These are phyloP conservation scores for Lepus europaeus DNA, from an alignment of 2,113 vertebrate genomes.

Conservation along the genomic window DNA sequence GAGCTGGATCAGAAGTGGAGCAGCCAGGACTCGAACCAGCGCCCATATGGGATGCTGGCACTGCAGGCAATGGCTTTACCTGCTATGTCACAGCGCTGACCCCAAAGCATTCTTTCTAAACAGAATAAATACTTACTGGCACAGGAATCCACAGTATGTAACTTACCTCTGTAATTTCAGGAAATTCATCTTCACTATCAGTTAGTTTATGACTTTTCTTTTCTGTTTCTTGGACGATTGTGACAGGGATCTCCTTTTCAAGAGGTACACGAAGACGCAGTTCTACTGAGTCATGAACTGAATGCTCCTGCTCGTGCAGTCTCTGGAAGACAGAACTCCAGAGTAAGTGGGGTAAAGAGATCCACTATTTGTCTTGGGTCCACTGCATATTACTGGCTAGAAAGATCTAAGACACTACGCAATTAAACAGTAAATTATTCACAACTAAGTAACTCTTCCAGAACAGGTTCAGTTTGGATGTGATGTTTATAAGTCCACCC, in stretches of 20 bases:
- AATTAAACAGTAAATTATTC: neutral
- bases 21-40: no score
- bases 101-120: constrained; percentile 56
- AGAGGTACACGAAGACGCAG: constrained; percentile 94
- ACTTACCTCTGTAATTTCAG: constrained; percentile 93
- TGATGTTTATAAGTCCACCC: constrained; percentile 30
- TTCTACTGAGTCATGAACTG: constrained; percentile 88
- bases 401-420: no score
- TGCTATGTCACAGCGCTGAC: constrained; percentile 22
- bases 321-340: constrained; percentile 87
- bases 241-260: constrained; percentile 96
- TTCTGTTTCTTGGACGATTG: constrained; percentile 84
- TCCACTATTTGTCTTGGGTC: neutral
- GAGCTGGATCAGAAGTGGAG: no score
- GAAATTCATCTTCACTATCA: constrained; percentile 92
- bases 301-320: constrained; percentile 90
- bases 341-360: constrained; percentile 59
- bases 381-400: no score
- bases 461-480: constrained; percentile 12
- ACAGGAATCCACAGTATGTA: constrained; percentile 28
- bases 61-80: neutral
- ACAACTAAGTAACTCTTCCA: constrained; percentile 1
- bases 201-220: constrained; percentile 77
- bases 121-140: constrained; percentile 12
- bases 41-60: no score